A percentile compares a stretch with the other conserved stretches of the same genome.
phyloP scores from a whole-genome alignment of 2,888 invertebrate genomes.

The Pristionchus fissidentatus region DNA sequence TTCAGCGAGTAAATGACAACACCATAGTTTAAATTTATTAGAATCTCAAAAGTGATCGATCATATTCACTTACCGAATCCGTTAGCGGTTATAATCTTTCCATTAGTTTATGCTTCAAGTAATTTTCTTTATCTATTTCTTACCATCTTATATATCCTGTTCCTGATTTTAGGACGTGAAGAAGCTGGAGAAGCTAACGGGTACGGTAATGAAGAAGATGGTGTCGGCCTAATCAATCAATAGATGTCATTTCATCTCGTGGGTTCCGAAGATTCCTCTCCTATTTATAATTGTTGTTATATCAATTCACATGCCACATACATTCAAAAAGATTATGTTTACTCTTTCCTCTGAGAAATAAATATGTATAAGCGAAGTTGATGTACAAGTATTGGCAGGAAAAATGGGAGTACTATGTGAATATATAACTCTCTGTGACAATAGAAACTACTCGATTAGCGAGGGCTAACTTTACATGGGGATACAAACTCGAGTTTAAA shows the following conservation, averaged over 20 bases:
- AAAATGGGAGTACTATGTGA: constrained; percentile 25
- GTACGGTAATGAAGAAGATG: constrained; percentile 63
- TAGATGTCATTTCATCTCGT: background rate
- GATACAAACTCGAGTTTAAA: background rate
- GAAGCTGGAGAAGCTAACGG: constrained; percentile 69
- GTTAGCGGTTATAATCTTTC: background rate
- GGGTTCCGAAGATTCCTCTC: background rate
- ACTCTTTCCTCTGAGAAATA: constrained; percentile 44
- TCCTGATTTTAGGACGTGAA: constrained; percentile 60
- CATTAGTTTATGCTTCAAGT: background rate
- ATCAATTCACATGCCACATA: too few species aligned
- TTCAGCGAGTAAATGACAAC: too few species aligned
- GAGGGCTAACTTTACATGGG: background rate
- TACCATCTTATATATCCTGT: constrained; percentile 6
- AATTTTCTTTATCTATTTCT: background rate
- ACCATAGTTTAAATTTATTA: too few species aligned
- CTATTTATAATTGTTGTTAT: constrained; percentile 21
- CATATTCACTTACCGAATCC: too few species aligned
- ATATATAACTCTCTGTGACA: constrained; percentile 2
- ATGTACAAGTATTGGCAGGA: constrained; percentile 23
- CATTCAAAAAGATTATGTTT: constrained; percentile 24
- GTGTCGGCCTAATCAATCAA: constrained; percentile 51
- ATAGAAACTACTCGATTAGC: constrained; percentile 35
- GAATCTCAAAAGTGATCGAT: background rate
- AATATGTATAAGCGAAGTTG: constrained; percentile 38